A percentile compares a stretch with the other conserved stretches of the same genome.
phyloP scores from a whole-genome alignment of 2,888 invertebrate species.

The Epiperipatus broadwayi region DNA sequence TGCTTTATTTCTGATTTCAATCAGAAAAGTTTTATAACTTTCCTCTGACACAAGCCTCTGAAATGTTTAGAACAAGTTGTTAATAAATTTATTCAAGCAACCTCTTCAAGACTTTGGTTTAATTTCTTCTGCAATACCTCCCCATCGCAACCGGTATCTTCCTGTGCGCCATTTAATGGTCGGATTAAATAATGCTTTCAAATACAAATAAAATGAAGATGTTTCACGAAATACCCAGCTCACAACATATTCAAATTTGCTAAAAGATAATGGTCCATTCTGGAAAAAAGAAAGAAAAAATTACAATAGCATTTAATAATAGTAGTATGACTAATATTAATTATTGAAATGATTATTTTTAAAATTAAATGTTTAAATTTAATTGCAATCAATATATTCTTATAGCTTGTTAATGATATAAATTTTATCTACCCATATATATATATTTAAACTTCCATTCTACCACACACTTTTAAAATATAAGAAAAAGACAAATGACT shows the following conservation, averaged over 20 bases:
- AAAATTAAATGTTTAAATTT: too few species aligned
- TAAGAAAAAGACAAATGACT: too few species aligned
- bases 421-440: neutral
- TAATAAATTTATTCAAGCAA: too few species aligned
- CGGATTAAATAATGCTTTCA: conserved; percentile 65
- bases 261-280: conserved; percentile 79
- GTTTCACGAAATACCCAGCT: conserved; percentile 87
- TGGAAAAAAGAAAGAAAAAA: conserved; percentile 30
- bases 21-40: too few species aligned
- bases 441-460: too few species aligned
- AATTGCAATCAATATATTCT: conserved; percentile 5
- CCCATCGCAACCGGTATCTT: conserved; percentile 78
- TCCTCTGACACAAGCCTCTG: too few species aligned
- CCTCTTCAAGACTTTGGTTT: conserved; percentile 50
- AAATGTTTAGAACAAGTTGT: too few species aligned
- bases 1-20: too few species aligned
- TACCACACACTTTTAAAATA: too few species aligned
- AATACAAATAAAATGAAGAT: conserved; percentile 68
- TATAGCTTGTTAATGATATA: too few species aligned
- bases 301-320: conserved; percentile 13
- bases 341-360: neutral
- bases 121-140: conserved; percentile 76
- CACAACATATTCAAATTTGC: conserved; percentile 77
- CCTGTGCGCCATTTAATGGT: conserved; percentile 83
- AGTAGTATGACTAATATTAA: neutral